Base-by-base conservation (phyloP, 2,888 invertebrate genomes). In the Galeruca laticollis region DNA sequence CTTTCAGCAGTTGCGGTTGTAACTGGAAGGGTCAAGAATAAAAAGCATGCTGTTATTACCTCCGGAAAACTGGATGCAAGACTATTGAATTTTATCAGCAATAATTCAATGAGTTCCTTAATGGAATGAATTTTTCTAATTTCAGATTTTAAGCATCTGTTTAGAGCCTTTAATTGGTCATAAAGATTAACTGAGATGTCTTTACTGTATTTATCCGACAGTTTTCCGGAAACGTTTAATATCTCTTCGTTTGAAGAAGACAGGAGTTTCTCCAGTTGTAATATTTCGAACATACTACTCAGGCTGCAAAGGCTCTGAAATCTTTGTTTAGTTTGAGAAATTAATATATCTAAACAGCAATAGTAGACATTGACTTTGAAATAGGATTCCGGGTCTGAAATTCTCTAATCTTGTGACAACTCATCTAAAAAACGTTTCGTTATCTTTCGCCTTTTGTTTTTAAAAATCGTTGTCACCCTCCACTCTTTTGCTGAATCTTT, bases 41-140 rank as follows among this genome's bases (percentile, higher is more conserved):
- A 52, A 64, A 75, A 75, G 72, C 73, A 77, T 69, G 73, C 73
- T 77, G 72, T 77, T 59, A 74, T 73, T 67, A 76, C 74, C 71
- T 75, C 76, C 8, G 71, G 75, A 71, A 77, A 77, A 73, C 75
- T 72, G 67, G 73, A 75, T 62, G 72, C 74, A 69, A 77, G 73
- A 64, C 75, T 75, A 76, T 73, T 75, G 72, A 77, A 76, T 70
- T 76, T 75, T 73, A 75, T 61, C 35, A 77, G 69, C 59, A 77
- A 77, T 77, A 78, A 78, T 76, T 77, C 73, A 69, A 70, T 72
- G 71, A 75, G 76, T 74, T 78, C 74, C 60, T 76, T 76, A 78
- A 76, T 74, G 74, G 73, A 73, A 74, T 77, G 40, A 67, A 63
- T 78, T 76, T 77, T 75, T 73, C 76, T 21, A 68, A 74, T 74